A percentile compares a stretch with the other conserved stretches of the same genome.
These are phyloP conservation scores for Aphelinus atriplicis DNA, from an alignment of 1,140 invertebrate genomes.

Conservation along the genomic window DNA sequence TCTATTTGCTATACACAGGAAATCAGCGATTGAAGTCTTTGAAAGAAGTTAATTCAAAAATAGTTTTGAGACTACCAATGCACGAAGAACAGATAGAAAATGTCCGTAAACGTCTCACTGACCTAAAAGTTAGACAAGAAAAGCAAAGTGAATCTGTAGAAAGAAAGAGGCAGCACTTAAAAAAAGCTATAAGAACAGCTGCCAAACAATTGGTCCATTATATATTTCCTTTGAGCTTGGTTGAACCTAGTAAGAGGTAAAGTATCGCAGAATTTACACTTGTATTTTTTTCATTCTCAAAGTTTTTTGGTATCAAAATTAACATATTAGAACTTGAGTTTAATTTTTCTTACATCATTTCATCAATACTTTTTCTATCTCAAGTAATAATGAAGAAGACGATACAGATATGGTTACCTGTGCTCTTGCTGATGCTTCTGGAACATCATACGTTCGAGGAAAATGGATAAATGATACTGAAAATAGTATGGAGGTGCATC, in stretches of 20 bases:
- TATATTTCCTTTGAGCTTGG: slow-evolving; percentile 79
- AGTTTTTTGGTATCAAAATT: slow-evolving; percentile 31
- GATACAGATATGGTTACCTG: slow-evolving; percentile 73
- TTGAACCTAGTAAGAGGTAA: slow-evolving; percentile 68
- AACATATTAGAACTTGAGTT: slow-evolving; percentile 28
- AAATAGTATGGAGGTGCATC: slow-evolving; percentile 73
- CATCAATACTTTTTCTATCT: slow-evolving; percentile 47
- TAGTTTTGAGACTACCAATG: slow-evolving; percentile 68
- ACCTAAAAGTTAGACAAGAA: slow-evolving; percentile 66
- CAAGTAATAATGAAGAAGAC: slow-evolving; percentile 65
- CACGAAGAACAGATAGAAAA: slow-evolving; percentile 73
- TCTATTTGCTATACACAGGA: slow-evolving; percentile 45
- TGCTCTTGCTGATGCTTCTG: slow-evolving; percentile 79
- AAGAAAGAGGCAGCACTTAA: slow-evolving; percentile 69
- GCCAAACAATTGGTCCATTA: slow-evolving; percentile 77
- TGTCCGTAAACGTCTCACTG: slow-evolving; percentile 69
- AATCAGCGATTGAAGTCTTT: slow-evolving; percentile 66
- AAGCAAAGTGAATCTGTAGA: slow-evolving; percentile 67
- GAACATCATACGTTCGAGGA: slow-evolving; percentile 78
- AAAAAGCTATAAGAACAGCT: slow-evolving; percentile 71
- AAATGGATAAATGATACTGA: slow-evolving; percentile 79
- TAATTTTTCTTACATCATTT: slow-evolving; percentile 33
- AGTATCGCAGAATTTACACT: not conserved
- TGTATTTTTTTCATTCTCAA: not conserved
- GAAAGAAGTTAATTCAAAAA: slow-evolving; percentile 69